phyloP scores from a whole-genome alignment of 2,888 invertebrate species.

The Bhutanitis thaidina region DNA sequence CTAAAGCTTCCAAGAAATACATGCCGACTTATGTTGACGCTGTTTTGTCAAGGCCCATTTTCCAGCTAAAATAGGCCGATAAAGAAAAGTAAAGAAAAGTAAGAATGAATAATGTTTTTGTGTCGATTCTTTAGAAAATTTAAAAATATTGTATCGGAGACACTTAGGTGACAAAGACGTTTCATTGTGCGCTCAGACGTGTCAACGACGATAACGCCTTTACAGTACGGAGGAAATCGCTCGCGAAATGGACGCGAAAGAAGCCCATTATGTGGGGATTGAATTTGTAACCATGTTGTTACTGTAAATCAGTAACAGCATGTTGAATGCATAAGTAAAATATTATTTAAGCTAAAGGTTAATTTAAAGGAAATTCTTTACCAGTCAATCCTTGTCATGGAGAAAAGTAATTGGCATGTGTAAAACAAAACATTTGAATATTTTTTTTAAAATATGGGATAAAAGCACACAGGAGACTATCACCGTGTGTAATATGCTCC shows the following conservation, averaged over 20 bases:
- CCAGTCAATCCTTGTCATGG: not conserved
- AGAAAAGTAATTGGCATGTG: not conserved
- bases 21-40: too few relatives aligned
- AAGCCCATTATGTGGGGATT: not conserved
- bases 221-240: not conserved
- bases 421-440: not conserved
- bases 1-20: too few relatives aligned
- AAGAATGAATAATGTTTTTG: too few relatives aligned
- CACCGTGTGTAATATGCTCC: too few relatives aligned
- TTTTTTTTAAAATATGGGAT: not conserved
- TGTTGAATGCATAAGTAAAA: not conserved
- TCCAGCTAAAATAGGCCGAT: too few relatives aligned
- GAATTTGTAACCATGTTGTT: constrained; percentile 4
- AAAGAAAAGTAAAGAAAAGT: too few relatives aligned
- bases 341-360: too few relatives aligned
- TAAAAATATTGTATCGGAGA: too few relatives aligned
- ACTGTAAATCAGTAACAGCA: not conserved
- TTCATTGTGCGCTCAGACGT: not conserved
- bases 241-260: constrained; percentile 1
- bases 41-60: too few relatives aligned
- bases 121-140: too few relatives aligned
- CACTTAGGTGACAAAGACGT: too few relatives aligned
- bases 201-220: constrained; percentile 3
- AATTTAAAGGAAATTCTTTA: too few relatives aligned
- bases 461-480: not conserved